Evolutionary conservation across 2,113 vertebrate species (phyloP).

Genomic region (Apteryx owenii): DNA sequence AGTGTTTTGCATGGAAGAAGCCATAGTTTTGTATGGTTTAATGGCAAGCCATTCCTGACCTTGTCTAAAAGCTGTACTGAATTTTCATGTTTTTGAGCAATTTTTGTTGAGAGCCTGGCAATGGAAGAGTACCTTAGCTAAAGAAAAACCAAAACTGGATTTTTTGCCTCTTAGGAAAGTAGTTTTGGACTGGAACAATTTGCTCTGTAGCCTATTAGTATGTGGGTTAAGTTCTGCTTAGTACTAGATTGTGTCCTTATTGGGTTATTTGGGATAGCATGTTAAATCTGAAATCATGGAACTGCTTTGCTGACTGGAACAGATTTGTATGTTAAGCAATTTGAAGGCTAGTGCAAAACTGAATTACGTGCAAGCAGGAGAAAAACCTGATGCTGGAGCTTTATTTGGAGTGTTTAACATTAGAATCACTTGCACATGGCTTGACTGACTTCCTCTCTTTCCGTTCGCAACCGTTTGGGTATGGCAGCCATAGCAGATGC

Average conservation of each 20-base stretch:
- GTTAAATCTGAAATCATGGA: neutral
- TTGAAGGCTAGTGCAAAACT: neutral
- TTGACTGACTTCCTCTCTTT: neutral
- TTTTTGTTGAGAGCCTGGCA: neutral
- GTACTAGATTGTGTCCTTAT: neutral
- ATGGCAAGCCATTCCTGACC: neutral
- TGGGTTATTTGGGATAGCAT: neutral
- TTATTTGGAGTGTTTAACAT: neutral
- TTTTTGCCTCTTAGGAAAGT: neutral
- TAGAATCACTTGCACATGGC: rapidly evolving
- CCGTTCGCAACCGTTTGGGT: neutral
- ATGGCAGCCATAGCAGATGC: neutral
- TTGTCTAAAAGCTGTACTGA: neutral
- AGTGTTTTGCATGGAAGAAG: neutral
- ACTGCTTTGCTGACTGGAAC: neutral
- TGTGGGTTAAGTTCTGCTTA: neutral
- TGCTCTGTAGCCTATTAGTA: neutral
- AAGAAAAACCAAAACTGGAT: neutral
- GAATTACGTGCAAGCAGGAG: neutral
- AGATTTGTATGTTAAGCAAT: neutral
- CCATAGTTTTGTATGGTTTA: neutral
- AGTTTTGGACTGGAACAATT: neutral
- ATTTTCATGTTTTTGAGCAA: neutral
- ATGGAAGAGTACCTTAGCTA: neutral
- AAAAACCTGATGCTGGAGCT: neutral